Evolutionary conservation across 2,888 invertebrate genomes (phyloP).

Genomic region (Apodemia mormo): DNA sequence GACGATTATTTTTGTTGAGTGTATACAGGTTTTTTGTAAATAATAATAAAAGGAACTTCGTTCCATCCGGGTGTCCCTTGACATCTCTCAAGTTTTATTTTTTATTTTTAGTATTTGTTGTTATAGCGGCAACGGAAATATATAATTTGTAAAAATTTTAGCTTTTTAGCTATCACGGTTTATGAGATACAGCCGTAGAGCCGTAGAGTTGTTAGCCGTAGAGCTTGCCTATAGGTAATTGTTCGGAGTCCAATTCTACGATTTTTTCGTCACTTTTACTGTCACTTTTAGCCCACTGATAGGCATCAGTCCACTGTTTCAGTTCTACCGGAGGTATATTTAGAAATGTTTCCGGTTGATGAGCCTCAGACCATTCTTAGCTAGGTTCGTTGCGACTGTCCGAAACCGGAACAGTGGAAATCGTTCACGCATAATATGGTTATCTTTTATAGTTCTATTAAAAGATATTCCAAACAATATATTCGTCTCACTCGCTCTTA

Average conservation of each 20-base stretch:
- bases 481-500: too few species aligned
- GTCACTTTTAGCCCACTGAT: conserved; percentile 33
- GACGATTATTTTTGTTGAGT: too few species aligned
- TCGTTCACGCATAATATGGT: conserved; percentile 27
- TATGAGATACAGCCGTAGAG: too few species aligned
- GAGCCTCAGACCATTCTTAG: conserved; percentile 33
- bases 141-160: too few species aligned
- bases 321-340: neutral
- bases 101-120: too few species aligned
- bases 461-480: conserved; percentile 22
- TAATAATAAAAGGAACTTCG: too few species aligned
- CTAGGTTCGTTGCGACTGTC: conserved; percentile 32
- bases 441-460: conserved; percentile 32
- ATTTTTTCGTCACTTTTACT: conserved; percentile 12
- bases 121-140: too few species aligned
- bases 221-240: neutral
- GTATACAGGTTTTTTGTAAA: too few species aligned
- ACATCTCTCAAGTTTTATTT: too few species aligned
- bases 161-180: too few species aligned
- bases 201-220: neutral
- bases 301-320: conserved; percentile 19
- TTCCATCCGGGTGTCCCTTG: too few species aligned
- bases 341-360: conserved; percentile 25
- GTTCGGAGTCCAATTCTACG: conserved; percentile 20
- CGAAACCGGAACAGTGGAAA: conserved; percentile 33